Evolutionary conservation across 1,140 invertebrate species (phyloP).

Genomic region (Brachionus plicatilis): DNA sequence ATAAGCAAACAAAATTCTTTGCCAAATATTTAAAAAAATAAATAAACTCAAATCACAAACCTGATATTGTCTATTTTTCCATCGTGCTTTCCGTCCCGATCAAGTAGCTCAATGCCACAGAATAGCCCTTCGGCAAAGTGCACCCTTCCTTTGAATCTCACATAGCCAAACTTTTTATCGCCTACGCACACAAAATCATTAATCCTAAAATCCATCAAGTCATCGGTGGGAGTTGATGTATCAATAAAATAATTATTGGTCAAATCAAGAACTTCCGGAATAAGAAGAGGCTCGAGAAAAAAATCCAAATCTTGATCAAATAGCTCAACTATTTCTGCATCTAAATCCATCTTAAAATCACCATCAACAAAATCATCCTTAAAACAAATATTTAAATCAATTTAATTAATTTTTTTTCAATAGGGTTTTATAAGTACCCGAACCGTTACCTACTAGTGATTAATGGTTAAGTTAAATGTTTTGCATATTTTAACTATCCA

Average conservation of each 20-base stretch:
- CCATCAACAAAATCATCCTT: not conserved
- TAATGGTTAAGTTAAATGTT: not conserved
- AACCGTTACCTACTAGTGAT: not conserved
- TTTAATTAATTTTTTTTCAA: not conserved
- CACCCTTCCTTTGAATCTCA: constrained; percentile 44
- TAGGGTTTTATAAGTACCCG: not conserved
- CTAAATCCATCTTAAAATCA: not conserved
- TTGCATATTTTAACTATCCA: not conserved
- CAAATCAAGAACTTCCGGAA: not conserved
- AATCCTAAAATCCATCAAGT: not conserved
- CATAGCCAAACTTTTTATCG: constrained; percentile 20
- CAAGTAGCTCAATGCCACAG: constrained; percentile 52
- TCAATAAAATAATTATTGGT: not conserved
- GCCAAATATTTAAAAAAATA: not conserved
- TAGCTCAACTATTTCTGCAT: not conserved
- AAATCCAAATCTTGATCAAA: not conserved
- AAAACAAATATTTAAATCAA: not conserved
- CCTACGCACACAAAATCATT: constrained; percentile 22
- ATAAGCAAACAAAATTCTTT: not conserved
- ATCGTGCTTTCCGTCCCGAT: constrained; percentile 52
- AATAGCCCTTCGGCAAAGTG: constrained; percentile 51
- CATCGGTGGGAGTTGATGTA: not conserved
- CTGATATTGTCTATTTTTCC: constrained; percentile 51
- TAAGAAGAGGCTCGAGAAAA: not conserved
- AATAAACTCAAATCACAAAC: not conserved